Evolutionary conservation across 2,797 vertebrate genomes (phyloP).

Genomic region (Poliocrania exsul): DNA sequence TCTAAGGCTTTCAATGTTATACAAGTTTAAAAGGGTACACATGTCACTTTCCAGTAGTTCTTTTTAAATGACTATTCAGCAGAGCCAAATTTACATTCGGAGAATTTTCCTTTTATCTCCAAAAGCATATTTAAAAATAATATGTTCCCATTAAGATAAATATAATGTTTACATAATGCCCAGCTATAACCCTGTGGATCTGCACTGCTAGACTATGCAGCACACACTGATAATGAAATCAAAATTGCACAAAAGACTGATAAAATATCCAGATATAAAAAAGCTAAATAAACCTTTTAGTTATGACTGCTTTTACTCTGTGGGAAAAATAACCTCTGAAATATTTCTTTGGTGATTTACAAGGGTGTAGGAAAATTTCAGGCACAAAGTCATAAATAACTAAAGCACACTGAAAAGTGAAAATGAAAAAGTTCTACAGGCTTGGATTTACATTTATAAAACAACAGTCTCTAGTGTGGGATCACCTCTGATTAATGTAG

Average conservation of each 20-base stretch:
- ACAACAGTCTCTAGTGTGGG: background rate
- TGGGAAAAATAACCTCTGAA: background rate
- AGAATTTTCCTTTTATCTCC: slow-evolving; percentile 25
- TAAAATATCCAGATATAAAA: background rate
- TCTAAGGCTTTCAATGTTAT: slow-evolving; percentile 34
- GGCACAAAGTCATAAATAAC: background rate
- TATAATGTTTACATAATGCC: background rate
- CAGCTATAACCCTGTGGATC: background rate
- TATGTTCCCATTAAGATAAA: slow-evolving; percentile 13
- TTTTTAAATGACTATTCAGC: slow-evolving; percentile 25
- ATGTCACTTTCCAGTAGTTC: slow-evolving; percentile 44
- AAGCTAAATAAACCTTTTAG: background rate
- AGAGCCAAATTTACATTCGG: slow-evolving; percentile 1
- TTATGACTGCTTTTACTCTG: background rate
- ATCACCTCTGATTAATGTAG: background rate
- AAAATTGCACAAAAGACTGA: background rate
- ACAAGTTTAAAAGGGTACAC: slow-evolving; percentile 34
- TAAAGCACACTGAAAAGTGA: background rate
- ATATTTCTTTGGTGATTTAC: background rate
- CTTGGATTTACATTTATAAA: background rate
- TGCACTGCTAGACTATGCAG: background rate
- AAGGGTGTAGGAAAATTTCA: background rate
- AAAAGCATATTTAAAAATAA: slow-evolving; percentile 4
- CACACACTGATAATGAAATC: background rate
- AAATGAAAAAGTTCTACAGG: background rate